These are phyloP conservation scores for Protophormia terraenovae DNA, from an alignment of 2,888 invertebrate species.

Conservation along the genomic window DNA sequence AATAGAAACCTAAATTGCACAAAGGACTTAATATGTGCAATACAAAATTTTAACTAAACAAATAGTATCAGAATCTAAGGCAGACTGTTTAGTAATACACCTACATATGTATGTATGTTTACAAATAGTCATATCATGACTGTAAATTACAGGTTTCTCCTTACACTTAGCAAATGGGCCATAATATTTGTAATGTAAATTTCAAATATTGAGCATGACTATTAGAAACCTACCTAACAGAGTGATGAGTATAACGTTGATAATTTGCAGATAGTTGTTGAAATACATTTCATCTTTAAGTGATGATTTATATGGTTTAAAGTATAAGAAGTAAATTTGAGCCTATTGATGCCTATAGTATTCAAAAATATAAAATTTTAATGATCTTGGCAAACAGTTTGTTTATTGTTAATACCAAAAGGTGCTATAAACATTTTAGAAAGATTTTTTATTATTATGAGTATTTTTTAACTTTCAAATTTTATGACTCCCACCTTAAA, in stretches of 20 bases:
- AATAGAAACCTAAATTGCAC: slow-evolving; percentile 20
- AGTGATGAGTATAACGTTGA: neutral
- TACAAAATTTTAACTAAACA: neutral
- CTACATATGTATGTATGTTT: neutral
- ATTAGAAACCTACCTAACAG: no score
- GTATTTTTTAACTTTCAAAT: slow-evolving; percentile 12
- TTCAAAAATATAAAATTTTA: slow-evolving; percentile 28
- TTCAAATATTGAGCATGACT: slow-evolving; percentile 37
- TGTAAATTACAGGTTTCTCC: neutral
- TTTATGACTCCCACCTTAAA: slow-evolving; percentile 15
- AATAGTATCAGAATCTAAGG: neutral
- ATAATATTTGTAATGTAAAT: slow-evolving; percentile 20
- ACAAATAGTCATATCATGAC: neutral
- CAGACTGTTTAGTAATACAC: neutral
- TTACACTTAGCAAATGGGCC: slow-evolving; percentile 13
- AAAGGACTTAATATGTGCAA: slow-evolving; percentile 9
- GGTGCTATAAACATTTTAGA: slow-evolving; percentile 31
- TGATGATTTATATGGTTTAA: neutral
- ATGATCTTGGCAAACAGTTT: slow-evolving; percentile 9
- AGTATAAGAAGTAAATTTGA: neutral
- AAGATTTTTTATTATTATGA: neutral
- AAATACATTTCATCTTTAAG: neutral
- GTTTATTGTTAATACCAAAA: slow-evolving; percentile 26
- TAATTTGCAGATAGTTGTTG: neutral
- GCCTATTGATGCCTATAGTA: neutral